Conservation (phyloP, 2,113 vertebrate genomes). For the Daubentonia madagascariensis region DNA sequence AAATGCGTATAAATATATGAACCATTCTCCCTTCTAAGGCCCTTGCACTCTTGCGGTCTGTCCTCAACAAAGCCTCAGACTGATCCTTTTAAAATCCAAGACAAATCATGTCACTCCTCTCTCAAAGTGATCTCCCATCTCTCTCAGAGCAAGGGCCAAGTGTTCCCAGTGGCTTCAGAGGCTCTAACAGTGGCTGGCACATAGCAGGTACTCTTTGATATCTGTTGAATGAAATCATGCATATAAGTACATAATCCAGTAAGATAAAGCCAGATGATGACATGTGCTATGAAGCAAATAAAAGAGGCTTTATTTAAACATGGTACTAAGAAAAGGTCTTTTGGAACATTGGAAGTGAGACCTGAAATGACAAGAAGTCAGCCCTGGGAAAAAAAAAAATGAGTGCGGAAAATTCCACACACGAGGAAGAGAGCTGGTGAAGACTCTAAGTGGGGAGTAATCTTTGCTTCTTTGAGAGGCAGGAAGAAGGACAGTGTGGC, state of each 20-base stretch:
- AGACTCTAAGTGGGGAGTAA: background rate
- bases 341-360: background rate
- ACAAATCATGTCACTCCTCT: background rate
- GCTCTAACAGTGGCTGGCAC: background rate
- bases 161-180: too few species aligned
- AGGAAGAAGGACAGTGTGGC: background rate
- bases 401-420: rapidly evolving
- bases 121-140: background rate
- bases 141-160: background rate
- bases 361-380: background rate
- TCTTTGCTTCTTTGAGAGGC: background rate
- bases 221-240: background rate
- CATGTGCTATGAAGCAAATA: background rate
- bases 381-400: background rate
- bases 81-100: background rate
- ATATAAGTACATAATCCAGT: background rate
- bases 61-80: background rate
- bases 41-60: background rate
- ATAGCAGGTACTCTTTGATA: background rate
- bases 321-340: background rate
- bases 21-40: too few species aligned
- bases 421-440: background rate
- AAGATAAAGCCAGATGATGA: background rate
- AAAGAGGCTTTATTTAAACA: background rate
- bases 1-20: background rate